Base-by-base conservation (phyloP, 2,888 invertebrate species). In the Pandemis corylana region DNA sequence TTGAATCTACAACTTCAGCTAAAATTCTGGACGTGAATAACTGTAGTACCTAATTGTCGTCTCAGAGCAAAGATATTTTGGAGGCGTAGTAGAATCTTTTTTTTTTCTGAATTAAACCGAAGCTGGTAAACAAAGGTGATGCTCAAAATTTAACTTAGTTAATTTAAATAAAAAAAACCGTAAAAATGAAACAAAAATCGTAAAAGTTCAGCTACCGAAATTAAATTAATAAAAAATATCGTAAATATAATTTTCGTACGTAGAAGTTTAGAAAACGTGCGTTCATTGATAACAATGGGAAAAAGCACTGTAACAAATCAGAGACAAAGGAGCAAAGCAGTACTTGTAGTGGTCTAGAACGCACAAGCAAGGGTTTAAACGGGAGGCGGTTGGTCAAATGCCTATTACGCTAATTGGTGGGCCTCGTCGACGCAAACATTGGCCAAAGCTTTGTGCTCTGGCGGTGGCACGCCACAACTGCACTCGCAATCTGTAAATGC, bases 401-500 rank as follows among this genome's bases (percentile, higher is more conserved):
- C 85, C 85, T 87, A 87, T 89, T 87, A 87, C 80, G 81, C 83
- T 87, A 88, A 89, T 89, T 89, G 87, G 83, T 83, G 82, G 83
- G 81, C 80, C 81, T 82, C 76, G 81, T 80, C 77, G 79, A 77
- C 75, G 81, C 80, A 81, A 81, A 84, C 82, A 84, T 83, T 84
- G 83, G 81, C 82, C 77, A 84, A 85, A 88, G 85, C 87, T 85
- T 86, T 85, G 87, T 83, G 80, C 82, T 76, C 77, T 81, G 79
- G 78, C 79, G 83, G 85, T 79, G 88, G 87, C 77, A 76, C 75
- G 81, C 88, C 87, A 79, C 88, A 87, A 80, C 80, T 84, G 81
- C 82, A 83, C 82, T 85, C 81, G 84, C 86, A 87, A 88, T 89
- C 88, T 88, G 84, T 84, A 82, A 88, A 87, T 84, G 88, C 87